A percentile compares a stretch with the other conserved stretches of the same genome.
Evolutionary conservation across 2,888 invertebrate genomes (phyloP).

Genomic region (Drosophila buzzatii): DNA sequence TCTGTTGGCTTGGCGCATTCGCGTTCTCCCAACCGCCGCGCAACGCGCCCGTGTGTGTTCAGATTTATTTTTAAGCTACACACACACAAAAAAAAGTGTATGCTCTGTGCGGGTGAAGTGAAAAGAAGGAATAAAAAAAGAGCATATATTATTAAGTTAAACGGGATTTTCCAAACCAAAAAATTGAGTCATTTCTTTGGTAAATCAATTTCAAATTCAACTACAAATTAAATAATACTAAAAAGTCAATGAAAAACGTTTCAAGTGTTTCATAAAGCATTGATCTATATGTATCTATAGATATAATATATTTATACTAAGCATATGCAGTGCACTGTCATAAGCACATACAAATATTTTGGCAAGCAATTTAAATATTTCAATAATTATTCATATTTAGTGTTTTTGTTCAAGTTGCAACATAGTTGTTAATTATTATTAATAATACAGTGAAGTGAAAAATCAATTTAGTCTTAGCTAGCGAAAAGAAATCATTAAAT

Average conservation of each 20-base stretch:
- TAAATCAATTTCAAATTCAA: constrained; percentile 1
- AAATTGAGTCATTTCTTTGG: constrained; percentile 8
- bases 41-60: constrained; percentile 71
- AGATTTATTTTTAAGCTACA: constrained; percentile 74
- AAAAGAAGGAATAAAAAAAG: constrained; percentile 11
- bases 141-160: constrained; percentile 5
- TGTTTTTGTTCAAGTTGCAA: constrained; percentile 15
- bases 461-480: constrained; percentile 19
- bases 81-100: constrained; percentile 40
- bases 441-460: constrained; percentile 14
- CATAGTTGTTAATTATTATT: constrained; percentile 8
- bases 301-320: constrained; percentile 30
- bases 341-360: constrained; percentile 33
- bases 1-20: constrained; percentile 46
- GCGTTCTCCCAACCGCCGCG: constrained; percentile 42
- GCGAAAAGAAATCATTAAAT: background rate
- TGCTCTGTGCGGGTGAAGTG: constrained; percentile 52
- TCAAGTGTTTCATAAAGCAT: constrained; percentile 20
- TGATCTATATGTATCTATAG: constrained; percentile 20
- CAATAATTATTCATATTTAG: constrained; percentile 7
- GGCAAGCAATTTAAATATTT: constrained; percentile 15
- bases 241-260: background rate
- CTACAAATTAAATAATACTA: background rate
- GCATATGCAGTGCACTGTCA: constrained; percentile 39
- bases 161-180: constrained; percentile 18